These are phyloP conservation scores for Sebastes diploproa DNA, from an alignment of 2,797 vertebrate genomes.

Conservation along the genomic window DNA sequence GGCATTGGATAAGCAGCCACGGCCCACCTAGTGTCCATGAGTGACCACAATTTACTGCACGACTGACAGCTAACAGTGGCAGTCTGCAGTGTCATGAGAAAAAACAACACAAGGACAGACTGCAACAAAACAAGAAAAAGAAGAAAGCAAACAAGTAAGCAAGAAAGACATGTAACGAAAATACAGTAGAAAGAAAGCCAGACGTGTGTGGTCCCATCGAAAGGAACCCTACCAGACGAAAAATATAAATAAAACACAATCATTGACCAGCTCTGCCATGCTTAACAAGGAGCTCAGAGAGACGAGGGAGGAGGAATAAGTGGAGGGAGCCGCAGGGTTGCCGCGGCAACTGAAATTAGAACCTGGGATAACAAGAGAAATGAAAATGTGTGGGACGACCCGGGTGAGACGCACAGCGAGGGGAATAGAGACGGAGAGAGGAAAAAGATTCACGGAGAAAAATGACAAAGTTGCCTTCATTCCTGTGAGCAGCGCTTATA, in stretches of 20 bases:
- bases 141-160: neutral
- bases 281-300: slow-evolving; percentile 59
- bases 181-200: slow-evolving; percentile 4
- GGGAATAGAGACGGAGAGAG: slow-evolving; percentile 15
- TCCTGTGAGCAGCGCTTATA: neutral
- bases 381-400: slow-evolving; percentile 50
- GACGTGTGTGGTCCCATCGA: slow-evolving; percentile 7
- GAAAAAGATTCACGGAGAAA: neutral
- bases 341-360: slow-evolving; percentile 74
- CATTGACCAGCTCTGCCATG: slow-evolving; percentile 58
- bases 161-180: slow-evolving; percentile 9
- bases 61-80: slow-evolving; percentile 12
- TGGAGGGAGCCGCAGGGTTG: slow-evolving; percentile 60
- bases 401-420: slow-evolving; percentile 57
- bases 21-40: slow-evolving; percentile 22
- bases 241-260: slow-evolving; percentile 61
- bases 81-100: neutral
- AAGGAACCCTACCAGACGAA: slow-evolving; percentile 3
- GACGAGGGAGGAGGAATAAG: slow-evolving; percentile 29
- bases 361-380: slow-evolving; percentile 59
- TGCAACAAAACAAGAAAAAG: neutral
- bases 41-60: slow-evolving; percentile 32
- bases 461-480: neutral
- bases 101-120: neutral
- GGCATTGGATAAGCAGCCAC: slow-evolving; percentile 1